These are phyloP conservation scores for Eledone cirrhosa DNA, from an alignment of 2,888 invertebrate genomes.

Conservation along the genomic window DNA sequence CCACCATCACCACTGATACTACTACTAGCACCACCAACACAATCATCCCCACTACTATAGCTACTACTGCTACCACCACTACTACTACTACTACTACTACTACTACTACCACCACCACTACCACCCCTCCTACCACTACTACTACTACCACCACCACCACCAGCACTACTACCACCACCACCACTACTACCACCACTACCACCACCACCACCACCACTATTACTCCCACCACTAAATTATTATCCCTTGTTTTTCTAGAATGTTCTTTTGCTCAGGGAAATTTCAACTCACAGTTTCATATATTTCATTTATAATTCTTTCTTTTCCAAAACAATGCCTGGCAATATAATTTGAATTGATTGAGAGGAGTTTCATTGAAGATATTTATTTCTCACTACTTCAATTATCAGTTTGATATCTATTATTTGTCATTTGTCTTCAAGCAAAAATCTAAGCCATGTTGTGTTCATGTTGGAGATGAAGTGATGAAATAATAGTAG, in stretches of 20 bases:
- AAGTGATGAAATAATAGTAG: no score
- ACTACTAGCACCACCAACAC: no score
- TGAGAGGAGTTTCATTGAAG: neutral
- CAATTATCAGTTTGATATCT: no score
- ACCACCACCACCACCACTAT: conserved; percentile 10
- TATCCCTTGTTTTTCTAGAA: conserved; percentile 10
- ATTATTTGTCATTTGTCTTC: no score
- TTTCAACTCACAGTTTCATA: neutral
- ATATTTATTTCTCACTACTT: no score
- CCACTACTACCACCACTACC: conserved; percentile 4
- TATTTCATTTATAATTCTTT: no score
- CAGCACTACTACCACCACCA: neutral
- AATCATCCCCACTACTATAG: no score
- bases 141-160: conserved; percentile 16
- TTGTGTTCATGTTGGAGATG: no score
- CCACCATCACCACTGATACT: conserved; percentile 5
- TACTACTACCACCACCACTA: conserved; percentile 11
- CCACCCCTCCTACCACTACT: neutral
- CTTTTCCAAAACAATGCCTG: no score
- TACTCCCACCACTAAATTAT: no score
- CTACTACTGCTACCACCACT: neutral
- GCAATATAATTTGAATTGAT: neutral
- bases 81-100: conserved; percentile 18
- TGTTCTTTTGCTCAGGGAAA: neutral
- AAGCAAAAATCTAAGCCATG: no score